phyloP scores from a whole-genome alignment of 2,888 invertebrate genomes.

The Drosophila anceps region DNA sequence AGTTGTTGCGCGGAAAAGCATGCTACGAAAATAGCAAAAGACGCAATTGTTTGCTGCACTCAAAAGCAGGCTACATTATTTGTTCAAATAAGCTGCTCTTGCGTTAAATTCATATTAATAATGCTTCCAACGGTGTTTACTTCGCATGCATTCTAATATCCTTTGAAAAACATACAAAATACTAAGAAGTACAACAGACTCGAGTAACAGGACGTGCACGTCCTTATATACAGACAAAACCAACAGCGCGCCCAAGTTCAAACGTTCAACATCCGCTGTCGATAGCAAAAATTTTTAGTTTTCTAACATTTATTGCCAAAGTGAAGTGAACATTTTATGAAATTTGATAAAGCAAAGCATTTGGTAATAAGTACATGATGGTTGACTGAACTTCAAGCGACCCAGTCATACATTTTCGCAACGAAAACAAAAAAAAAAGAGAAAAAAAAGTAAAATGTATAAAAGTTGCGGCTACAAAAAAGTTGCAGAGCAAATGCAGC shows the following conservation, averaged over 20 bases:
- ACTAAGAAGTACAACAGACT: background rate
- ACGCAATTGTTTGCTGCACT: background rate
- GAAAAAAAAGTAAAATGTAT: conserved; percentile 5
- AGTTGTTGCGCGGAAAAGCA: background rate
- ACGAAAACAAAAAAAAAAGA: conserved; percentile 30
- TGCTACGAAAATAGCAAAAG: conserved; percentile 1
- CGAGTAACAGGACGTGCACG: background rate
- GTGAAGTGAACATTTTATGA: conserved; percentile 42
- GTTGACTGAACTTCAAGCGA: conserved; percentile 35
- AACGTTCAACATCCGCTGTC: conserved; percentile 18
- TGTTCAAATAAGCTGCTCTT: background rate
- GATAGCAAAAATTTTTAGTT: conserved; percentile 25
- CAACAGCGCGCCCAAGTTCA: conserved; percentile 6
- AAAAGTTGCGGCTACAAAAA: conserved; percentile 56
- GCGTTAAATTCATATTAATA: background rate
- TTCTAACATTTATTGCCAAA: conserved; percentile 20
- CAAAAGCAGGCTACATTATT: conserved; percentile 10
- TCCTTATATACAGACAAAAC: background rate
- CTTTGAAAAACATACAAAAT: background rate
- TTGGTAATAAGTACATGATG: conserved; percentile 42
- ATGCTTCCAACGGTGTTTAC: background rate
- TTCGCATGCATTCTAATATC: background rate
- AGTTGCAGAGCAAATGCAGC: conserved; percentile 61
- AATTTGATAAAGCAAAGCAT: conserved; percentile 50
- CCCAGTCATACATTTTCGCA: conserved; percentile 29